phyloP scores from a whole-genome alignment of 2,888 invertebrate species.

The Chromoteleia sp. region DNA sequence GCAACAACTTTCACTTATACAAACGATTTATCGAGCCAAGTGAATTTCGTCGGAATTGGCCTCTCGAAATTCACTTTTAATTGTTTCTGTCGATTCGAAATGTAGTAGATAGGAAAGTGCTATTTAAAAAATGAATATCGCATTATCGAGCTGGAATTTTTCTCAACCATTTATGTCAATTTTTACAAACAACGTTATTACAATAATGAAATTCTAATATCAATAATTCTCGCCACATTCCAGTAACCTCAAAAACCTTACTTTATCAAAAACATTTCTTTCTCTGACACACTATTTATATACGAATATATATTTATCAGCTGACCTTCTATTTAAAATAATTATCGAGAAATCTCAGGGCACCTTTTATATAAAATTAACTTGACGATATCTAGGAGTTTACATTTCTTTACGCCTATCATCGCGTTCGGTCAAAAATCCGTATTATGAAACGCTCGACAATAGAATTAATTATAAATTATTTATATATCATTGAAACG shows the following conservation, averaged over 20 bases:
- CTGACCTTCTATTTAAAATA: conserved; percentile 57
- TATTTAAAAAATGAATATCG: too few species aligned
- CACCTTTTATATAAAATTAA: conserved; percentile 38
- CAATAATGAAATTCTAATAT: too few species aligned
- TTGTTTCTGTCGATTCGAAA: conserved; percentile 15
- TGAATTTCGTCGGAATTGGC: conserved; percentile 40
- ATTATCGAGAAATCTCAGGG: conserved; percentile 42
- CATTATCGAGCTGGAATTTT: too few species aligned
- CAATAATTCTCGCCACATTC: too few species aligned
- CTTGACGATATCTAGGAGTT: conserved; percentile 28
- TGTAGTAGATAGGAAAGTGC: too few species aligned
- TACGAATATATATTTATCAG: conserved; percentile 30
- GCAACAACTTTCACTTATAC: conserved; percentile 64
- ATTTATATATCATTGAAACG: conserved; percentile 34
- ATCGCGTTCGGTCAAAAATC: conserved; percentile 40
- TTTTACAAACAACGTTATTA: too few species aligned
- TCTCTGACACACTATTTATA: conserved; percentile 15
- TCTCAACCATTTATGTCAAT: too few species aligned
- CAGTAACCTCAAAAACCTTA: conserved; percentile 16
- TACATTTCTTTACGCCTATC: conserved; percentile 37
- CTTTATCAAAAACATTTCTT: conserved; percentile 27
- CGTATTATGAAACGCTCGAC: conserved; percentile 11
- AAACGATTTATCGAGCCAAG: conserved; percentile 59
- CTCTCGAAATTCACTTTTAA: conserved; percentile 26
- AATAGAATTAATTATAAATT: conserved; percentile 51